Evolutionary conservation across 2,888 invertebrate genomes (phyloP).

Genomic region (Melangyna quadrimaculata): DNA sequence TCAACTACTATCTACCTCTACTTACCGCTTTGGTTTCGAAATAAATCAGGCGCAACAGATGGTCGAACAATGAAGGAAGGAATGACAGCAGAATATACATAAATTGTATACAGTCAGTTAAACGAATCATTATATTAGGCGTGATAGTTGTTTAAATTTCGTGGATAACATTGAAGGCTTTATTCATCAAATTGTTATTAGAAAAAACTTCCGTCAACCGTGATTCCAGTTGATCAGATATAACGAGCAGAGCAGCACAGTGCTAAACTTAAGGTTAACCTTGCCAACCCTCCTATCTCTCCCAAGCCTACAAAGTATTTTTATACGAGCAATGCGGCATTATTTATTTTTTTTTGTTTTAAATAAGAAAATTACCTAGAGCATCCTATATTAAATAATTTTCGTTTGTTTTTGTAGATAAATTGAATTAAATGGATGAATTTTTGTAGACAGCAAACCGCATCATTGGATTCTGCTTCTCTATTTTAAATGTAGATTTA

Average conservation of each 20-base stretch:
- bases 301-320: too few relatives aligned
- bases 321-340: neutral
- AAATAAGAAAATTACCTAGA: slow-evolving; percentile 6
- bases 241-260: neutral
- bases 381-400: neutral
- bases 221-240: neutral
- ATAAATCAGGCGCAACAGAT: slow-evolving; percentile 6
- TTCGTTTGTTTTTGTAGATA: neutral
- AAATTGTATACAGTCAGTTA: neutral
- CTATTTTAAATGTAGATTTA: too few relatives aligned
- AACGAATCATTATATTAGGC: neutral
- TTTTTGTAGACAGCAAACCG: neutral
- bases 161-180: neutral
- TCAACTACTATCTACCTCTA: neutral
- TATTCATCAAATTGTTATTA: neutral
- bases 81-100: neutral
- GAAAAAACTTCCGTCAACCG: neutral
- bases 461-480: too few relatives aligned
- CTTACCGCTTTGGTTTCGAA: neutral
- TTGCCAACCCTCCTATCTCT: neutral
- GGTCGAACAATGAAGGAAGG: neutral
- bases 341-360: neutral
- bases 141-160: neutral
- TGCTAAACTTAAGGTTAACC: neutral
- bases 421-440: neutral